These are phyloP conservation scores for Cyphomyrus discorhynchus DNA, from an alignment of 2,113 vertebrate species.

Conservation along the genomic window DNA sequence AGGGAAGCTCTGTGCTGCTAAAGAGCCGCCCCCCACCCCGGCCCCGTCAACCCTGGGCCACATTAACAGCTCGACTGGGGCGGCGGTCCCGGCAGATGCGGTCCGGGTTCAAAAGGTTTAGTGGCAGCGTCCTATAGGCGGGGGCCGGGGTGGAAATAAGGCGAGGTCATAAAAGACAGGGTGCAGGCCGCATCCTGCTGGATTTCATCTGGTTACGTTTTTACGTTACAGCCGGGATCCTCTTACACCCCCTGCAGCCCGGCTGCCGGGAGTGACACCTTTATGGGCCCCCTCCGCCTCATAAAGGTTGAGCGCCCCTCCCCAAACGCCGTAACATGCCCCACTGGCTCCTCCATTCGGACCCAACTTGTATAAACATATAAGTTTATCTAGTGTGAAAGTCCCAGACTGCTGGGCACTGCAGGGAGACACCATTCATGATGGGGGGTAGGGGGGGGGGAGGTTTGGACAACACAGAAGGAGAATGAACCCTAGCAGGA, in stretches of 20 bases:
- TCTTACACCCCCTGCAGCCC: conserved; percentile 30
- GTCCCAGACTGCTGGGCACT: conserved; percentile 39
- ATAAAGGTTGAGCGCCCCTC: conserved; percentile 41
- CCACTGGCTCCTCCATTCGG: conserved; percentile 52
- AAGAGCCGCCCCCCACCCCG: conserved; percentile 60
- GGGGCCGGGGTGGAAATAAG: conserved; percentile 32
- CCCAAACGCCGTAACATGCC: conserved; percentile 53
- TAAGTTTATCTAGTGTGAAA: conserved; percentile 64
- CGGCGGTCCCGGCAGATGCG: conserved; percentile 40
- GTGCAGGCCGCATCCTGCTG: conserved; percentile 20
- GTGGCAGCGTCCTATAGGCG: conserved; percentile 42
- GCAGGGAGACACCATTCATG: conserved; percentile 24
- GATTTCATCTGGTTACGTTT: conserved; percentile 24
- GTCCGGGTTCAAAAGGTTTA: conserved; percentile 64
- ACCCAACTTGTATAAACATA: conserved; percentile 50
- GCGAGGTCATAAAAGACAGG: conserved; percentile 38
- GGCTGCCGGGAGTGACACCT: conserved; percentile 45
- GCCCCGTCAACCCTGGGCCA: conserved; percentile 34
- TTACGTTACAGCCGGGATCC: conserved; percentile 32
- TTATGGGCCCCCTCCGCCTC: conserved; percentile 44
- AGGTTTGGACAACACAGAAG: neutral
- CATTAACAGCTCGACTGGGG: conserved; percentile 40
- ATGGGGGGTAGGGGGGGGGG: conserved; percentile 15
- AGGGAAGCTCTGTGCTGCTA: conserved; percentile 69
- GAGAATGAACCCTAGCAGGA: neutral